Evolutionary conservation across 2,113 vertebrate species (phyloP), one percentile per base, ranked within the genome.

Genomic region (Otis tarda): DNA sequence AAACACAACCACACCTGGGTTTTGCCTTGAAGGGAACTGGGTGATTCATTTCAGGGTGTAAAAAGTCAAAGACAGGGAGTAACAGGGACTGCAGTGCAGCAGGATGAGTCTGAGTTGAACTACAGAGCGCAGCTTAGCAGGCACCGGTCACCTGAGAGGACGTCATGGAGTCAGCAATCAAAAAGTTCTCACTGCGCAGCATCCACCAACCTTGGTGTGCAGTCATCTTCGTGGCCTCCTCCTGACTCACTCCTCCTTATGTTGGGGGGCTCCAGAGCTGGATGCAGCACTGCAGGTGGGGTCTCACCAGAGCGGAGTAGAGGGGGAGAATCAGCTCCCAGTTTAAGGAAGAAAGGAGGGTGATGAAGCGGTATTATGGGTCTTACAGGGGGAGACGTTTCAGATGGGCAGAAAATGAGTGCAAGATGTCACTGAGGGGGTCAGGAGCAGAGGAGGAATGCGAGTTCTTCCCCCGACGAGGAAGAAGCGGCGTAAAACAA

Each of bases 1-100:
- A 96, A 97, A 95, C 83, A 90, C 23, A 91, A 60, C 96, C 96
- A 87, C 96, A 55, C 95, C 94, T 91, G 94, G 47, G 28, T 5
- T 83, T 47, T 43, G 50, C 50, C 37, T 70, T 16, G 21, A 64
- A 77, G 5, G 16, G 27, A 88, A 31, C 7, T 12, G 31, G 2
- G 31, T 94, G 93, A 94, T 94, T 96, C 61, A 95, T 87, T 93
- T 56, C 56, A 90, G 45, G 45, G 65, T 52, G 74, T 43, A 52
- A 75, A 79, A 79, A 4, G 45, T 28, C 78, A 87, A 3, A 59
- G 9, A 22, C 3, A 28, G 27, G 21, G 84, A 74, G 55, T 33
- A 78, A 27, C 16, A 57, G 47, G 57, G 35, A 77, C 27, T 49
- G 27, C 74, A 71, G 27, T 2, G 4, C 24, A 45, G 43, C 24